phyloP scores from a whole-genome alignment of 2,888 invertebrate species.

The Camptogramma bilineatum region DNA sequence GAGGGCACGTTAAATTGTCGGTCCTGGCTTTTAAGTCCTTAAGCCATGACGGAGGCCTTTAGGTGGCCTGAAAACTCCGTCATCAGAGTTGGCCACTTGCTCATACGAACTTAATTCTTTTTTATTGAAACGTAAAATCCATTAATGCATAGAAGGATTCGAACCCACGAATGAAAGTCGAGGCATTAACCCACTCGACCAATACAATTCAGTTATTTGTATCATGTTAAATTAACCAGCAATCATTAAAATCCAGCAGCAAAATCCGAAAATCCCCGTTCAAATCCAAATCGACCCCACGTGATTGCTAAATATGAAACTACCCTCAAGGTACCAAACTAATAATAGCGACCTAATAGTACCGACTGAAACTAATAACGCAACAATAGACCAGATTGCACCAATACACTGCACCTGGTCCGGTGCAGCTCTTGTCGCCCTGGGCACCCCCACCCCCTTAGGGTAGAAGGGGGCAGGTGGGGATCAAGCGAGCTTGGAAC shows the following conservation, averaged over 20 bases:
- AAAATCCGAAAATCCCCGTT: neutral
- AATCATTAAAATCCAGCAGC: neutral
- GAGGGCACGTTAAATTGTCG: too few species aligned
- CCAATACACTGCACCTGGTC: conserved; percentile 74
- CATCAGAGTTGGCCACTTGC: too few species aligned
- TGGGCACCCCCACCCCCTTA: conserved; percentile 40
- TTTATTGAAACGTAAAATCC: too few species aligned
- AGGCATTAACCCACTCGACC: too few species aligned
- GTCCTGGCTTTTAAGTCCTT: too few species aligned
- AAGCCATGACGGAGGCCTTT: too few species aligned
- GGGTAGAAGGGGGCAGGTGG: conserved; percentile 44
- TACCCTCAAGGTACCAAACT: conserved; percentile 41
- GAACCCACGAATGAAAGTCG: too few species aligned
- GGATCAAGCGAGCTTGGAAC: conserved; percentile 51
- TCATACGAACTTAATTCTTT: too few species aligned
- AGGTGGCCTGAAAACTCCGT: too few species aligned
- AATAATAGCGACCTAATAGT: conserved; percentile 48
- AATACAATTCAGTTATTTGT: too few species aligned
- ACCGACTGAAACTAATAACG: conserved; percentile 61
- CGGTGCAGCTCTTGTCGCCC: conserved; percentile 61
- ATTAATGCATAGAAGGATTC: too few species aligned
- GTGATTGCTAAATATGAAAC: conserved; percentile 38
- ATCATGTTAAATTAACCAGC: neutral
- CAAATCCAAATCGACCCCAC: conserved; percentile 33
- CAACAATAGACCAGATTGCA: conserved; percentile 70